Evolutionary conservation across 2,797 vertebrate species (phyloP).

Genomic region (Cirrhinus molitorella): DNA sequence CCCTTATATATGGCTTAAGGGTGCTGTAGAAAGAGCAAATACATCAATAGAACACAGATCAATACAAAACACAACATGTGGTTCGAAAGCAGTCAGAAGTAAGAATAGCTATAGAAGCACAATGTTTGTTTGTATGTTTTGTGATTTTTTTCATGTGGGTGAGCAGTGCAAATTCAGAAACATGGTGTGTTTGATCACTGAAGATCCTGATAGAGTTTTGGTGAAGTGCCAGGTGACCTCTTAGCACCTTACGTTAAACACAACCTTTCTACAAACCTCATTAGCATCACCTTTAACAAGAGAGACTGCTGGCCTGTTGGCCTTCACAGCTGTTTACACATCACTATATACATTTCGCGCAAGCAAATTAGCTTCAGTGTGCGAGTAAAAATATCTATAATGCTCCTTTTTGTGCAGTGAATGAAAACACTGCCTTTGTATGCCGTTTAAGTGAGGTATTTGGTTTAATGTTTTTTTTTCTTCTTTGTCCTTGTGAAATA

Average conservation of each 20-base stretch:
- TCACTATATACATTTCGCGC: not conserved
- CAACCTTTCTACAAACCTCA: constrained; percentile 4
- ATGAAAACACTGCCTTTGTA: not conserved
- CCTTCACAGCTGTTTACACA: constrained; percentile 28
- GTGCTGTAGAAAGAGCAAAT: not conserved
- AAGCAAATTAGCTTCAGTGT: constrained; percentile 20
- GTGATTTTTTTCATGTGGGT: not conserved
- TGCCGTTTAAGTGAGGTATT: constrained; percentile 11
- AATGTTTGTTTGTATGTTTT: constrained; percentile 2
- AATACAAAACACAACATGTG: not conserved
- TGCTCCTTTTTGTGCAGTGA: not conserved
- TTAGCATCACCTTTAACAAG: constrained; percentile 29
- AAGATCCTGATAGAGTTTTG: constrained; percentile 18
- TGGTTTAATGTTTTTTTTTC: not conserved
- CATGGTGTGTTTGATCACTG: not conserved
- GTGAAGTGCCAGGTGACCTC: constrained; percentile 3
- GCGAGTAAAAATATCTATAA: constrained; percentile 24
- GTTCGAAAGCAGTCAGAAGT: not conserved
- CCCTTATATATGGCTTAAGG: not conserved
- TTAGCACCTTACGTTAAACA: constrained; percentile 2
- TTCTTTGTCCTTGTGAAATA: constrained; percentile 28
- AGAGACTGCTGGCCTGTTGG: not conserved
- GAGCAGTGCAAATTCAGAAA: constrained; percentile 3
- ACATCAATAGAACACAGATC: constrained; percentile 1
- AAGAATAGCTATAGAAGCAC: not conserved